These are phyloP conservation scores for Cloeon dipterum DNA, from an alignment of 2,888 invertebrate genomes.

Conservation along the genomic window DNA sequence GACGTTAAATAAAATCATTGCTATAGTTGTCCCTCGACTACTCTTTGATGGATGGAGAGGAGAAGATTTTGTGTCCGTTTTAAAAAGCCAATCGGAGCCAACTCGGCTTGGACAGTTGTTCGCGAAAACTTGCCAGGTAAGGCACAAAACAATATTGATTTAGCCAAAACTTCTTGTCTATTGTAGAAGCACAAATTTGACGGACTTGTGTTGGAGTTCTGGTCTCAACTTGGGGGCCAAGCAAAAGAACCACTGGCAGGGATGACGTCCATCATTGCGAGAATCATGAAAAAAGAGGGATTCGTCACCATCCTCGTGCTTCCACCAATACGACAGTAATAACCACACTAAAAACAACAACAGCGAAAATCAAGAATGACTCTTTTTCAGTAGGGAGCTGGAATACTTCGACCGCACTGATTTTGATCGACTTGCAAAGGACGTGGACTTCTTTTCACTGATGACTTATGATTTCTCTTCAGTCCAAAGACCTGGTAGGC, in stretches of 20 bases:
- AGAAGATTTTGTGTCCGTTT: background rate
- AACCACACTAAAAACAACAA: too few species aligned
- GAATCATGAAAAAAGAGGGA: slow-evolving; percentile 16
- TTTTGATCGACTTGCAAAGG: slow-evolving; percentile 50
- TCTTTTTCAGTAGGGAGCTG: slow-evolving; percentile 11
- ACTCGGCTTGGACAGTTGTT: background rate
- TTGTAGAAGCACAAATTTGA: slow-evolving; percentile 60
- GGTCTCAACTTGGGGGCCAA: slow-evolving; percentile 58
- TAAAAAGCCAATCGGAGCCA: background rate
- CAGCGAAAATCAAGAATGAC: background rate
- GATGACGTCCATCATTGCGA: slow-evolving; percentile 39
- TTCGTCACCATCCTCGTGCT: slow-evolving; percentile 51
- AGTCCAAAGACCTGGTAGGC: slow-evolving; percentile 47
- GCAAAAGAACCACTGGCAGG: slow-evolving; percentile 29
- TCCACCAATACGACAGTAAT: slow-evolving; percentile 42
- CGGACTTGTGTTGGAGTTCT: slow-evolving; percentile 77
- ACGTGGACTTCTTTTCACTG: slow-evolving; percentile 70
- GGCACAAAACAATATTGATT: background rate
- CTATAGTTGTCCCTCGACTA: background rate
- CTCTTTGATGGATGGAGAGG: background rate
- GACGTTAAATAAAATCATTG: slow-evolving; percentile 3
- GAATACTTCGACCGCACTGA: slow-evolving; percentile 50
- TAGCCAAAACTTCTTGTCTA: slow-evolving; percentile 5
- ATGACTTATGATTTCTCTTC: slow-evolving; percentile 92
- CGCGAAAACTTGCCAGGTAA: slow-evolving; percentile 10